phyloP scores from a whole-genome alignment of 2,888 invertebrate genomes.

The Apamea anceps region DNA sequence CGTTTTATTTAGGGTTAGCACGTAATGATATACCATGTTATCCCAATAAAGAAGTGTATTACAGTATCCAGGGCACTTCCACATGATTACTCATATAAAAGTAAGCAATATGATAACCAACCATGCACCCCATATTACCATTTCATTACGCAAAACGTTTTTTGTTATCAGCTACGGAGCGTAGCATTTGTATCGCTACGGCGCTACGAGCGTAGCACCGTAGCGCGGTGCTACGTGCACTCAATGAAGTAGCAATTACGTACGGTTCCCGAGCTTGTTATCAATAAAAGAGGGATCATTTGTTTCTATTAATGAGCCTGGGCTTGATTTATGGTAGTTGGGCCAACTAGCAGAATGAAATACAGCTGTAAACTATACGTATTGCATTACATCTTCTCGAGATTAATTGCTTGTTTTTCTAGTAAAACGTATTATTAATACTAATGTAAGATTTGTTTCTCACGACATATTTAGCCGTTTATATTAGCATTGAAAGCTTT shows the following conservation, averaged over 20 bases:
- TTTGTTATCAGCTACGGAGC: constrained; percentile 48
- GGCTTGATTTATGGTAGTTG: constrained; percentile 57
- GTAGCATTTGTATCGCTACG: constrained; percentile 48
- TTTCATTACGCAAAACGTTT: constrained; percentile 56
- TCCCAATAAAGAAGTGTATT: constrained; percentile 19
- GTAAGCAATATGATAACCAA: constrained; percentile 37
- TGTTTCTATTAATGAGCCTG: constrained; percentile 57
- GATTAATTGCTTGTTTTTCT: constrained; percentile 32
- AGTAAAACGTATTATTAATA: constrained; percentile 4
- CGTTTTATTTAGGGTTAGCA: neutral
- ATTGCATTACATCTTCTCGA: constrained; percentile 30
- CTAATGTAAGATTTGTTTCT: constrained; percentile 13
- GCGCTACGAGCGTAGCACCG: constrained; percentile 36
- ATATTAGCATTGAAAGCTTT: neutral
- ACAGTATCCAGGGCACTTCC: constrained; percentile 15
- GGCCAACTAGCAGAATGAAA: constrained; percentile 37
- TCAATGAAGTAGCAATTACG: constrained; percentile 59
- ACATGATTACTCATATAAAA: constrained; percentile 27
- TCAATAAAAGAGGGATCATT: constrained; percentile 61
- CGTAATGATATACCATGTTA: constrained; percentile 12
- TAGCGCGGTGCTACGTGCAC: constrained; percentile 48
- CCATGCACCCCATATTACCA: constrained; percentile 26
- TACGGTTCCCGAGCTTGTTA: constrained; percentile 53
- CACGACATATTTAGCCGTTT: too few species aligned
- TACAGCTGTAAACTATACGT: constrained; percentile 53